Conservation (phyloP, 2,113 vertebrate genomes). For the Leucoraja erinaceus region DNA sequence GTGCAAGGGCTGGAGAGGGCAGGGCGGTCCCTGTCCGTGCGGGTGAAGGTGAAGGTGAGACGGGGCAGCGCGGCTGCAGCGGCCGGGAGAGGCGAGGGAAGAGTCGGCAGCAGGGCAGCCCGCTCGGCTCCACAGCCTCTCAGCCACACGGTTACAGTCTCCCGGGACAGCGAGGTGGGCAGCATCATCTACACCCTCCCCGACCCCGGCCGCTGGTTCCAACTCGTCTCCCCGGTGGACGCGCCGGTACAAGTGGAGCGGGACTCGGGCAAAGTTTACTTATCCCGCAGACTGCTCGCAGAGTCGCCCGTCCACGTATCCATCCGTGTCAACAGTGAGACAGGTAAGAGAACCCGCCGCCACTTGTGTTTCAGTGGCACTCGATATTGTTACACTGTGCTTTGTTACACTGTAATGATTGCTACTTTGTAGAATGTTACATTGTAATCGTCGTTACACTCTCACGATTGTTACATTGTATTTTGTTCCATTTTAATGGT, state of each 20-base stretch:
- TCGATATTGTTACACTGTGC: too few species aligned
- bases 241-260: slow-evolving; percentile 64
- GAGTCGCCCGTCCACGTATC: slow-evolving; percentile 51
- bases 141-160: slow-evolving; percentile 61
- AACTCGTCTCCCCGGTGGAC: slow-evolving; percentile 53
- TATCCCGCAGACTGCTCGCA: slow-evolving; percentile 57
- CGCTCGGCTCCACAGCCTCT: slow-evolving; percentile 47
- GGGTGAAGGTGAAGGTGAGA: slow-evolving; percentile 45
- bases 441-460: too few species aligned
- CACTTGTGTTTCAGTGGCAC: too few species aligned
- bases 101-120: neutral
- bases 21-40: slow-evolving; percentile 47
- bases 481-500: too few species aligned
- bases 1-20: slow-evolving; percentile 54
- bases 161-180: slow-evolving; percentile 57
- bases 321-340: slow-evolving; percentile 64
- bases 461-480: too few species aligned
- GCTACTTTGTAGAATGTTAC: too few species aligned
- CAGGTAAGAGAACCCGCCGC: slow-evolving; percentile 54
- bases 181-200: slow-evolving; percentile 73
- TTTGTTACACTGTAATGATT: too few species aligned
- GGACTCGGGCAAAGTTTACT: slow-evolving; percentile 67
- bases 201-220: slow-evolving; percentile 63
- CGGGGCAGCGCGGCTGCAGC: neutral
- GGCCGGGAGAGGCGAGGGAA: too few species aligned